A percentile compares a stretch with the other conserved stretches of the same genome.
phyloP scores from a whole-genome alignment of 1,140 invertebrate genomes.

The Pectinophora gossypiella region DNA sequence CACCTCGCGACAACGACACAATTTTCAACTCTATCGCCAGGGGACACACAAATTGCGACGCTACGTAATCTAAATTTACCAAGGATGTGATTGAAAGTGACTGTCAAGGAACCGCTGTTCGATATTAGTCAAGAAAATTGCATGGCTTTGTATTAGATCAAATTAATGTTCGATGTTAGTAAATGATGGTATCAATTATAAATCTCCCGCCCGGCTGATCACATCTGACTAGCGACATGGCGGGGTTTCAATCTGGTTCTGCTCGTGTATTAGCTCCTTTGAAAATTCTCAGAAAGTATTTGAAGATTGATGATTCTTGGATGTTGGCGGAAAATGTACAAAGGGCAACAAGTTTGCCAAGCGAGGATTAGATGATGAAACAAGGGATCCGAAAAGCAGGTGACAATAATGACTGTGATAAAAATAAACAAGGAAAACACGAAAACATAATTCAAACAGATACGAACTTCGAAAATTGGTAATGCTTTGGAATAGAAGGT shows the following conservation, averaged over 20 bases:
- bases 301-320: neutral
- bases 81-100: constrained; percentile 37
- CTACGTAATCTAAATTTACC: constrained; percentile 12
- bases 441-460: no score
- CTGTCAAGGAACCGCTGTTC: constrained; percentile 41
- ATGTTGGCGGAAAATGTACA: neutral
- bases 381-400: no score
- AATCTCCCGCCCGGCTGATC: neutral
- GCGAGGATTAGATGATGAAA: neutral
- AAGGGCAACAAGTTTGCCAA: constrained; percentile 6
- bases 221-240: neutral
- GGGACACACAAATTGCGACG: constrained; percentile 14
- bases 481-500: no score
- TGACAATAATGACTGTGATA: no score
- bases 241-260: neutral
- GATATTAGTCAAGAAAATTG: constrained; percentile 46
- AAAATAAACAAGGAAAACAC: no score
- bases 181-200: constrained; percentile 25
- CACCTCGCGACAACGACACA: neutral
- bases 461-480: no score
- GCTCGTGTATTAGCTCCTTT: neutral
- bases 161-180: constrained; percentile 29
- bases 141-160: constrained; percentile 33
- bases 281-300: neutral
- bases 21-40: constrained; percentile 13